Base-by-base conservation (phyloP, 2,888 invertebrate species). In the Xylota sylvarum region DNA sequence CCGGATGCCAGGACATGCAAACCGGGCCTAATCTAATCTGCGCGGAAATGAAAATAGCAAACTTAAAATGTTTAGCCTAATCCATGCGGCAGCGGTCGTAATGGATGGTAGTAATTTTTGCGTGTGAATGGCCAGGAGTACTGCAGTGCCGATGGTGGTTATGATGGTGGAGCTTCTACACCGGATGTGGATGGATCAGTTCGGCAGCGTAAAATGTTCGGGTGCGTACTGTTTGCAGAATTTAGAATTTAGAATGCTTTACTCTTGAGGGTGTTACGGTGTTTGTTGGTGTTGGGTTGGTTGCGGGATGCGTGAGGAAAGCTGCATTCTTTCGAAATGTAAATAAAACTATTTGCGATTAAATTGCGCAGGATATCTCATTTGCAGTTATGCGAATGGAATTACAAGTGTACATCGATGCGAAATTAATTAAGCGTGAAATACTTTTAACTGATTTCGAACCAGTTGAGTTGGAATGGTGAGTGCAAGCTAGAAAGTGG, bases 41-140 rank as follows among this genome's bases (percentile, higher is more conserved):
- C 50, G 58, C 80, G 85, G 85, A 85, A 85, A 85, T 80, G 74
- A 76, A 76, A 80, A 81, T 70, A 65, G 70, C 65, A 76, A 23
- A 76, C 76, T 62, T 55, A 58, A 62, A 70, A 62, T 78, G 62
- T 52, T 55, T 46, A 48, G 56, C 64, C 62, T 56, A 69, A 74
- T 64, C 64, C 73, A 56, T 32, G 62, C 35, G 62, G 76, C 23
- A 55, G 76, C 27, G 60, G 60, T 30, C 43, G 58, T 56, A 40
- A 65, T 77, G 65, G 72, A 52, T 56, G 46, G 43, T 52, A 56
- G 78, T 83, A 64, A 70, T 78, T 83, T 77, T 46, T 67, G 72
- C 10, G 60, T 72, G 37, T 27, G 70, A 56, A 40, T 35, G 14
- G 62, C n/a, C 46, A 46, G 19, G 9, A 10, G 55, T 12, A 2